Evolutionary conservation across 1,140 invertebrate species (phyloP).

Genomic region (Acyrthosiphon pisum): DNA sequence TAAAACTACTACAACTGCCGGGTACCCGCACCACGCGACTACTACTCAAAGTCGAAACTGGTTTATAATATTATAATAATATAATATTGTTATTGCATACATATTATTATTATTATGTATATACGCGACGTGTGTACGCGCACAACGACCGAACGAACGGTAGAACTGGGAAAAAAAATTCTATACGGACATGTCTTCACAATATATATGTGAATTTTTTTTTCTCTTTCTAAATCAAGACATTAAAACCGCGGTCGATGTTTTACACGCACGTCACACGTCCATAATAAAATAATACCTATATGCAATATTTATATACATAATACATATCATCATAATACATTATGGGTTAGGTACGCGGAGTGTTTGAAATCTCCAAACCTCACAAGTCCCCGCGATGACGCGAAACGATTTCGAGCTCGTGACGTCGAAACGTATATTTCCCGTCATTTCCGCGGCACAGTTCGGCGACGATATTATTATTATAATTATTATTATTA

Average conservation of each 20-base stretch:
- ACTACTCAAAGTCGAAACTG: conserved; percentile 33
- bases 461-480: too few species aligned
- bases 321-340: too few species aligned
- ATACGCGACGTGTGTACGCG: too few species aligned
- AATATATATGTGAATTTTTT: background rate
- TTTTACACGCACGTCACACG: conserved; percentile 13
- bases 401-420: too few species aligned
- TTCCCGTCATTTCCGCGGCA: too few species aligned
- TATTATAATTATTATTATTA: too few species aligned
- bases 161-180: background rate
- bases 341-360: too few species aligned
- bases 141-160: background rate
- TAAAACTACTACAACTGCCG: background rate
- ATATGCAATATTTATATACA: too few species aligned
- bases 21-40: background rate
- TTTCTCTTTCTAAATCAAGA: conserved; percentile 40
- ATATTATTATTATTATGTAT: too few species aligned
- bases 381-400: too few species aligned
- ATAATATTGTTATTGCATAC: too few species aligned
- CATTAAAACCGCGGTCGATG: conserved; percentile 46
- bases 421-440: too few species aligned
- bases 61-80: conserved; percentile 26
- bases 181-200: background rate
- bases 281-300: background rate
- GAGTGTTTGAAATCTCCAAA: background rate